A percentile compares a stretch with the other conserved stretches of the same genome.
These are phyloP conservation scores for Orthonyx spaldingii DNA, from an alignment of 2,113 vertebrate species.

Conservation along the genomic window DNA sequence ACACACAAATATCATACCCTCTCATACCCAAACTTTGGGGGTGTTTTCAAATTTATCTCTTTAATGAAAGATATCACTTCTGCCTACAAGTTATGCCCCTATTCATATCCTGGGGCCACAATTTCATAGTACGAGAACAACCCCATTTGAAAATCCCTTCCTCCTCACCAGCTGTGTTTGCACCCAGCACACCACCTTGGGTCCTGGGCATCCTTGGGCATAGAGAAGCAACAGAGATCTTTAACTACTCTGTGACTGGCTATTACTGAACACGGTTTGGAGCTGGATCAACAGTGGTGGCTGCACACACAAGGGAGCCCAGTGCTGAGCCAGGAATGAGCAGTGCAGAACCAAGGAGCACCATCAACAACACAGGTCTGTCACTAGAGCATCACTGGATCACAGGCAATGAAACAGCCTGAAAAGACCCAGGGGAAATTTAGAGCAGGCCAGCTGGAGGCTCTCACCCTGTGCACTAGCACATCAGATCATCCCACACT, in stretches of 20 bases:
- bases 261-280: background rate
- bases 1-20: background rate
- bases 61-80: background rate
- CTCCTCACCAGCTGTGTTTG: background rate
- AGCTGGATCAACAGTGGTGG: background rate
- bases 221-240: background rate
- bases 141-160: background rate
- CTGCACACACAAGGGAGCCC: background rate
- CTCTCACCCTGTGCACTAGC: background rate
- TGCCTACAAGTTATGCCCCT: background rate
- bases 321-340: fast-evolving
- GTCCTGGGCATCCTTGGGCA: background rate
- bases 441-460: background rate
- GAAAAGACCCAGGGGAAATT: background rate
- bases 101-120: background rate
- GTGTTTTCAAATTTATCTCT: background rate
- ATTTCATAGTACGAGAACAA: background rate
- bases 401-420: background rate
- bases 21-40: background rate
- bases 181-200: background rate
- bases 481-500: fast-evolving
- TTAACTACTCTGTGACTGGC: background rate
- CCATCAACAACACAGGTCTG: background rate
- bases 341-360: background rate
- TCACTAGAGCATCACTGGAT: background rate